A percentile compares a stretch with the other conserved stretches of the same genome.
phyloP scores from a whole-genome alignment of 2,113 vertebrate species.

The Gambusia holbrooki region DNA sequence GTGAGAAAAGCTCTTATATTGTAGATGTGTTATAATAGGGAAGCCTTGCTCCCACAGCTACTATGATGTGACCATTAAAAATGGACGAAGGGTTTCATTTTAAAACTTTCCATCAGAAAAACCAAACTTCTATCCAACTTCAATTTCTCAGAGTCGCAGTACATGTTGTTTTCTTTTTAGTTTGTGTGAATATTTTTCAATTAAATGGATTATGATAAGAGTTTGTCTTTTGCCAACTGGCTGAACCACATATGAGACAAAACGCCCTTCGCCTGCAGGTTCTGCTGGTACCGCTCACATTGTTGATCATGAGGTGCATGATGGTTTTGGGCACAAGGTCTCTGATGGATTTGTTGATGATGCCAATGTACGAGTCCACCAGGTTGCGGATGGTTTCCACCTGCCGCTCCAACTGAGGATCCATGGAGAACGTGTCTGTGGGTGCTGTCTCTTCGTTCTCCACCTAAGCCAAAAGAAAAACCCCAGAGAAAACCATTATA shows the following conservation, averaged over 20 bases:
- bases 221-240: not conserved
- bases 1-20: no score
- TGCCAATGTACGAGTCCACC: slow-evolving; percentile 93
- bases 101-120: no score
- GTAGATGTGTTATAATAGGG: not conserved
- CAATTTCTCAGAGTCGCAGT: no score
- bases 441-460: slow-evolving; percentile 87
- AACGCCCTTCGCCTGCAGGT: not conserved
- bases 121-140: no score
- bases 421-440: slow-evolving; percentile 95
- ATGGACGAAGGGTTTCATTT: no score
- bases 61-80: not conserved
- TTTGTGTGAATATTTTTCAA: no score
- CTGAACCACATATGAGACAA: not conserved
- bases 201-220: no score
- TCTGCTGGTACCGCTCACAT: slow-evolving; percentile 78
- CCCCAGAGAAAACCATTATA: slow-evolving; percentile 3
- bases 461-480: slow-evolving; percentile 65
- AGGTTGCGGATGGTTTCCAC: slow-evolving; percentile 98
- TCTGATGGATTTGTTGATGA: slow-evolving; percentile 96
- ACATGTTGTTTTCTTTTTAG: no score
- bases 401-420: slow-evolving; percentile 94
- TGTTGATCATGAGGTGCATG: slow-evolving; percentile 99
- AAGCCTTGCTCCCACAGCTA: not conserved
- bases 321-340: slow-evolving; percentile 99